Evolutionary conservation across 1,140 invertebrate genomes (phyloP), one percentile per base, ranked within the genome.

Genomic region (Leptinotarsa texana): DNA sequence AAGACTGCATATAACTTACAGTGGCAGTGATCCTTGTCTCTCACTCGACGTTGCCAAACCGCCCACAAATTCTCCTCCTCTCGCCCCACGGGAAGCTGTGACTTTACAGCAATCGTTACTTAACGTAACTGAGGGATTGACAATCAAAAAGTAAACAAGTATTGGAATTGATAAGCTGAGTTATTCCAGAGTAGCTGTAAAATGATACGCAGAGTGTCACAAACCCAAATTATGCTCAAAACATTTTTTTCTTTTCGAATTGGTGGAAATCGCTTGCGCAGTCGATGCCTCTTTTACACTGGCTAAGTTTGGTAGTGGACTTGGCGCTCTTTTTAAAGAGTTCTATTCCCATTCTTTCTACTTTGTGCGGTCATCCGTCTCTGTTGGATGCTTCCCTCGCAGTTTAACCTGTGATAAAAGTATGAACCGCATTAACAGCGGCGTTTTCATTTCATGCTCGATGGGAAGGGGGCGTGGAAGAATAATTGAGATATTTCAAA

Each of bases 1-100:
- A 80, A 82, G 80, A 78, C 76, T 78, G 78, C 79, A 79, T 80
- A 80, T 82, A 80, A 80, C 78, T 82, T 82, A 82, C 79, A 77
- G 79, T 80, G 79, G 79, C 80, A 77, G 78, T 80, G 79, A 82
- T 80, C 79, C 78, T 80, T 81, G 79, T 80, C 79, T 80, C 69
- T 78, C 72, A 66, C 65, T 75, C 79, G 74, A 68, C 77, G 80
- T 80, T 82, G 80, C 79, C 65, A 67, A 67, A 67, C 65, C 80
- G 72, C 27, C 63, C 27, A 24, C 42, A 27, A 22, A 17, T 66
- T 57, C 72, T 66, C 61, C 13, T 70, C 75, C 72, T 72, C 27
- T 57, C 75, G 62, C 4, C 63, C 18, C 75, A 47, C 63, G 27
- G 51, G 15, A 17, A 18, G 51, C 4, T 57, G 51, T 57, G 51